phyloP scores from a whole-genome alignment of 2,888 invertebrate genomes.

The Limenitis camilla region DNA sequence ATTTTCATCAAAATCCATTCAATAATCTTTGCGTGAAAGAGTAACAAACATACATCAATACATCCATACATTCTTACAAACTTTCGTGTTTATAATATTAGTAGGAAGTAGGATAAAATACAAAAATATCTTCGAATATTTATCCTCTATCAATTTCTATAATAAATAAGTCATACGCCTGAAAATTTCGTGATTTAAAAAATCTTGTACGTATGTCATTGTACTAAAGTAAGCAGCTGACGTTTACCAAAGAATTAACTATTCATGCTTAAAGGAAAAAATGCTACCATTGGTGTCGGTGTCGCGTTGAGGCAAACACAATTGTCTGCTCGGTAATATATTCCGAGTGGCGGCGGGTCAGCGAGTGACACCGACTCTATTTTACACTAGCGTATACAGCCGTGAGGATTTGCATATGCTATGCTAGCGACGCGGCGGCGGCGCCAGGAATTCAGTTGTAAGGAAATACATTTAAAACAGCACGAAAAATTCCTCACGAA shows the following conservation, averaged over 20 bases:
- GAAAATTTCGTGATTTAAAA: too few species aligned
- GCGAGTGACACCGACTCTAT: slow-evolving; percentile 42
- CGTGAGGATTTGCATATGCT: slow-evolving; percentile 19
- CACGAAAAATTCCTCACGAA: slow-evolving; percentile 9
- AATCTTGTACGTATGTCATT: not conserved
- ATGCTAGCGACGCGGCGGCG: slow-evolving; percentile 10
- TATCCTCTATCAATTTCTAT: too few species aligned
- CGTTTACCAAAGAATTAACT: slow-evolving; percentile 1
- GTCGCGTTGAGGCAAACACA: slow-evolving; percentile 12
- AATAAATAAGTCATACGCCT: too few species aligned
- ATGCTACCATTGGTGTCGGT: slow-evolving; percentile 12
- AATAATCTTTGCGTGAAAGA: too few species aligned
- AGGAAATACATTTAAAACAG: slow-evolving; percentile 6
- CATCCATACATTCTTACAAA: too few species aligned
- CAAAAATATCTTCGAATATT: too few species aligned
- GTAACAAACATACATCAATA: too few species aligned
- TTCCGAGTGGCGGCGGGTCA: slow-evolving; percentile 55
- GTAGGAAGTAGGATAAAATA: too few species aligned
- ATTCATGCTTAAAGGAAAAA: slow-evolving; percentile 14
- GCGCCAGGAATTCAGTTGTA: slow-evolving; percentile 9
- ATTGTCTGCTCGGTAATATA: slow-evolving; percentile 46
- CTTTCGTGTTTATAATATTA: too few species aligned
- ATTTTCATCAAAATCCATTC: too few species aligned
- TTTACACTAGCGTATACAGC: slow-evolving; percentile 27
- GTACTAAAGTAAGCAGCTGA: too few species aligned